These are phyloP conservation scores for Philopotamus ludificatus DNA, from an alignment of 1,140 invertebrate genomes.

Conservation along the genomic window DNA sequence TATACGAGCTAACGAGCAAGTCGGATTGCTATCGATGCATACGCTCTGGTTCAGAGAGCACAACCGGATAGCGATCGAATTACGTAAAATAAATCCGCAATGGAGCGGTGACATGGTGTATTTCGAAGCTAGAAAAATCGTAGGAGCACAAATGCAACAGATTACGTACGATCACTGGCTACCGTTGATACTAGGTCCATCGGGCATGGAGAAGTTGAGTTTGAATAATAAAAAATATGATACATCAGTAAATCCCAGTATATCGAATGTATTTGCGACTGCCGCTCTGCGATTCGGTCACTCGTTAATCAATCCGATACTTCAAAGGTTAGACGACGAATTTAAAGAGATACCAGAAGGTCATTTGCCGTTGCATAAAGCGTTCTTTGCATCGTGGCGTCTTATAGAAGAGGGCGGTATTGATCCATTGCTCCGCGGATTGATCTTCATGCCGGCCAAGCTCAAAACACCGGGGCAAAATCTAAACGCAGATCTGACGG, in stretches of 20 bases:
- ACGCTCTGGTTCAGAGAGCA: constrained; percentile 97
- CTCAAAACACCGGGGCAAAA: constrained; percentile 81
- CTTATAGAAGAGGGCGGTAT: constrained; percentile 95
- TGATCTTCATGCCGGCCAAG: constrained; percentile 88
- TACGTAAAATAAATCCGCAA: constrained; percentile 83
- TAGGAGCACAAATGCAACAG: constrained; percentile 94
- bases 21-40: constrained; percentile 93
- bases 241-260: constrained; percentile 76
- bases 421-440: constrained; percentile 90
- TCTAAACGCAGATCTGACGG: constrained; percentile 93
- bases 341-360: constrained; percentile 84
- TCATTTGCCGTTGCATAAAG: constrained; percentile 84
- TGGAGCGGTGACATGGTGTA: constrained; percentile 95
- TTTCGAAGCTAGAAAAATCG: constrained; percentile 89
- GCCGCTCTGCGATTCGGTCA: constrained; percentile 96
- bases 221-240: constrained; percentile 82
- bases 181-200: constrained; percentile 76
- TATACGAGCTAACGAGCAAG: constrained; percentile 85
- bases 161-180: constrained; percentile 96
- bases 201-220: constrained; percentile 68
- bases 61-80: constrained; percentile 81
- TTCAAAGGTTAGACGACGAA: constrained; percentile 80
- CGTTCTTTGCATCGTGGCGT: constrained; percentile 96
- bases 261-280: constrained; percentile 96
- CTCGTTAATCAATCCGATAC: constrained; percentile 90